Base-by-base conservation (phyloP, 2,113 vertebrate genomes). In the Bos indicus region DNA sequence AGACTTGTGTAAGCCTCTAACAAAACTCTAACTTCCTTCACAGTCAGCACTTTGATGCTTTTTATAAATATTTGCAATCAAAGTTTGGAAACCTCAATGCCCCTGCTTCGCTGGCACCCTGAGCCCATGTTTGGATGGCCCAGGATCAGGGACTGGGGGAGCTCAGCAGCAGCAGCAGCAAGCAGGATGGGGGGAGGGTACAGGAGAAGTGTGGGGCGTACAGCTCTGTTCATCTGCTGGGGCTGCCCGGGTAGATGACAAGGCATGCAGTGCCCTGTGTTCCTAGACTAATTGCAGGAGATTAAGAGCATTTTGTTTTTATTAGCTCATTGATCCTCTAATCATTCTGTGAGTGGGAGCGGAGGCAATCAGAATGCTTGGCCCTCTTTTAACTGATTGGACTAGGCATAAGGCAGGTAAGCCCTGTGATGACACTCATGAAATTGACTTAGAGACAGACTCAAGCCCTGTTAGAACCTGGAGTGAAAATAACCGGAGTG, bases 161-260 rank as follows among this genome's bases (percentile, higher is more conserved):
- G 7, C 21, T 90, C 25, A 30, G 8, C 25, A 30, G 6, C 17
- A 23, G 17, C 28, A 81, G 30, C 15, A 25, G 11, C 6, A 25
- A 26, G 28, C 4, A 7, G 11, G 23, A 15, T 1, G 2, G 4
- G 4, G 23, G 36, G 4, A 1, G 7, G 14, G 19, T 71, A 23
- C 10, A 1, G 16, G 23, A 10, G 21, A 16, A 62, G 30, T 9
- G 3, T 46, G 14, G 19, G 51, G 7, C 19, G 5, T 62, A 3
- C 19, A 33, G 51, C 30, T 78, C 30, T 36, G 7, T 77, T 86
- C 16, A 17, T 67, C 71, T 81, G 46, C 6, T 4, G 16, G 28
- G 25, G 26, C 26, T 0, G 1, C 19, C 28, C 13, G n/a, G 0
- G 0, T 2, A 40, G 46, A 9, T 17, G 7, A 4, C 1, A 84